A percentile compares a stretch with the other conserved stretches of the same genome.
phyloP scores from a whole-genome alignment of 2,113 vertebrate genomes.

The Eretmochelys imbricata region DNA sequence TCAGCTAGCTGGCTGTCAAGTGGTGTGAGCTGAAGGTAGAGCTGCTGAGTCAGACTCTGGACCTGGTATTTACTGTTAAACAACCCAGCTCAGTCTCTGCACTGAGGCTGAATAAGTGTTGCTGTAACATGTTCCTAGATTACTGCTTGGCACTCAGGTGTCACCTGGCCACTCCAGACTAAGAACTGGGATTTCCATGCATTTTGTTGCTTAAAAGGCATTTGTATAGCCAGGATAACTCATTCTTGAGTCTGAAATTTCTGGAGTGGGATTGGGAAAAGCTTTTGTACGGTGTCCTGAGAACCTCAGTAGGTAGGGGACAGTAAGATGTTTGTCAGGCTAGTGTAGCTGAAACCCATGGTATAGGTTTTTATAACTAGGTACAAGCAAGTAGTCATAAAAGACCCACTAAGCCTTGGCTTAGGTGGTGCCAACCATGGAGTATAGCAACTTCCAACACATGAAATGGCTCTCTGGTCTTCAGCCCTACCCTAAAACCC shows the following conservation, averaged over 20 bases:
- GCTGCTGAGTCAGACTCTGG: neutral
- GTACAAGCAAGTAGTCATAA: neutral
- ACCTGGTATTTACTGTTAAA: neutral
- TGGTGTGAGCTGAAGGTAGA: neutral
- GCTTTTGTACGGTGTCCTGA: neutral
- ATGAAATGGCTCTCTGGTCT: neutral
- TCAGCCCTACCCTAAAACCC: neutral
- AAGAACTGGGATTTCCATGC: neutral
- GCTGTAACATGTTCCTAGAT: neutral
- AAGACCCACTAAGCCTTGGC: neutral
- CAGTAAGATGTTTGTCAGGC: neutral
- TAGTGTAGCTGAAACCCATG: neutral
- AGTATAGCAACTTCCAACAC: neutral
- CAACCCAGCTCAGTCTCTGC: neutral
- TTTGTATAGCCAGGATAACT: no score
- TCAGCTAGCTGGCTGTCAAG: neutral
- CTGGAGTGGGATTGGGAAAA: neutral
- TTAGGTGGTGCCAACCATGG: neutral
- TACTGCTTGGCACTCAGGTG: no score
- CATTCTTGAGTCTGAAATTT: neutral
- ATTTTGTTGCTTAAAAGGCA: no score
- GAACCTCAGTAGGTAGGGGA: neutral
- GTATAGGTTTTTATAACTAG: neutral
- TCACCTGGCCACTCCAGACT: no score
- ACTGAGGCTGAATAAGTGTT: neutral